phyloP scores from a whole-genome alignment of 2,113 vertebrate genomes.

The Puma concolor region DNA sequence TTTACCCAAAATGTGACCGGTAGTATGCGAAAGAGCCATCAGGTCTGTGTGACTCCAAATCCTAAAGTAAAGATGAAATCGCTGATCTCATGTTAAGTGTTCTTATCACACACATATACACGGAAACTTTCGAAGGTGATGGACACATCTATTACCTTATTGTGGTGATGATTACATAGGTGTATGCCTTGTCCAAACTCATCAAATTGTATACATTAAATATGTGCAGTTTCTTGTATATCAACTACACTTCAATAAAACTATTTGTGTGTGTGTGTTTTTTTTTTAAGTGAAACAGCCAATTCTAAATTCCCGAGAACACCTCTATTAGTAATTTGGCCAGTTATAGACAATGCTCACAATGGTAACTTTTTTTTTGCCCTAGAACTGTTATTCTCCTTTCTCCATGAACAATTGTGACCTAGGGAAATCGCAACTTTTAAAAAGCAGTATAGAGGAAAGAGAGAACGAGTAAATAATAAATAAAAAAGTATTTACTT shows the following conservation, averaged over 20 bases:
- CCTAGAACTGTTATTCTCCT: neutral
- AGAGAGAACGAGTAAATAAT: neutral
- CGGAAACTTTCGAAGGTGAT: neutral
- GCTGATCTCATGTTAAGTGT: neutral
- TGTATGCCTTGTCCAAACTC: neutral
- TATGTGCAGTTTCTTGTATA: neutral
- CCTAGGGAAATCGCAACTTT: neutral
- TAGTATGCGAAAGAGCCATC: neutral
- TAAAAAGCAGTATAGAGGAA: neutral
- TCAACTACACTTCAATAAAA: neutral
- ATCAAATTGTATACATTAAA: neutral
- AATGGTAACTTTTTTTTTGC: neutral
- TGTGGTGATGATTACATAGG: neutral
- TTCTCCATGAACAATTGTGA: neutral
- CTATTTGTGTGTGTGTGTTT: too few relatives aligned
- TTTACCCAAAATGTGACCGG: neutral
- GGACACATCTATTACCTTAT: neutral
- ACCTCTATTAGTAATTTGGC: neutral
- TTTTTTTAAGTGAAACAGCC: neutral
- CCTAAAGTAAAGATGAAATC: neutral
- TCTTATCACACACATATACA: neutral
- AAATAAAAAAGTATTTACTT: neutral
- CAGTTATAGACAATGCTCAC: neutral
- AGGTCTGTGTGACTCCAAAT: neutral
- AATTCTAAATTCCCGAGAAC: neutral